Evolutionary conservation across 2,888 invertebrate species (phyloP).

Genomic region (Strigamia maritima): DNA sequence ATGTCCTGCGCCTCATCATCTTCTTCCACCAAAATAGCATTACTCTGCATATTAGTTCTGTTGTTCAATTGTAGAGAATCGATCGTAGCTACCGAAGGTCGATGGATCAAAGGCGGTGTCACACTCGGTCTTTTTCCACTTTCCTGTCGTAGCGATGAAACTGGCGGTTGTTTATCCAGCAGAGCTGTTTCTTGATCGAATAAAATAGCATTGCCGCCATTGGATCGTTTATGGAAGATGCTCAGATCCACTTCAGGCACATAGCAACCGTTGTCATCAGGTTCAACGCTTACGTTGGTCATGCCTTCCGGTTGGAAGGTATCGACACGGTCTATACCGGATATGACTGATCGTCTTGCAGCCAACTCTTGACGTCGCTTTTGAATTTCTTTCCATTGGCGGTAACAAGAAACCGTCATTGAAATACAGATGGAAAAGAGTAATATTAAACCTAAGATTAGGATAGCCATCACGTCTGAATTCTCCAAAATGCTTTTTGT

Average conservation of each 20-base stretch:
- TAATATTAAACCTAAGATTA: conserved; percentile 81
- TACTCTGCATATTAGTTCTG: conserved; percentile 22
- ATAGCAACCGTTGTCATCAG: conserved; percentile 41
- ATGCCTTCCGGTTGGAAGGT: background rate
- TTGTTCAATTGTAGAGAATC: conserved; percentile 11
- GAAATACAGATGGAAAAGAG: conserved; percentile 83
- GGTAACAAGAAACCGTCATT: conserved; percentile 80
- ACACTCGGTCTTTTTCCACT: background rate
- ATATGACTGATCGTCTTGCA: conserved; percentile 34
- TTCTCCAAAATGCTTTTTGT: background rate
- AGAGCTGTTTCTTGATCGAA: conserved; percentile 20
- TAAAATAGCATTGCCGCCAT: conserved; percentile 40
- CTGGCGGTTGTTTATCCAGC: conserved; percentile 33
- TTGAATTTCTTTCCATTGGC: conserved; percentile 59
- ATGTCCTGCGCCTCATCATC: conserved; percentile 41
- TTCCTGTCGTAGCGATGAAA: background rate
- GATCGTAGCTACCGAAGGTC: conserved; percentile 16
- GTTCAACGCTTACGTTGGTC: conserved; percentile 26
- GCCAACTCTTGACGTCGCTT: conserved; percentile 35
- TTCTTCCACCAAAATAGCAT: conserved; percentile 29
- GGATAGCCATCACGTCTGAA: conserved; percentile 60
- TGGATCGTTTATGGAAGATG: conserved; percentile 40
- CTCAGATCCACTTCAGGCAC: conserved; percentile 43
- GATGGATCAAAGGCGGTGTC: conserved; percentile 39
- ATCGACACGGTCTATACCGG: conserved; percentile 12